A percentile compares a stretch with the other conserved stretches of the same genome.
phyloP scores from a whole-genome alignment of 2,113 vertebrate species.

The Lampris megalopsis region DNA sequence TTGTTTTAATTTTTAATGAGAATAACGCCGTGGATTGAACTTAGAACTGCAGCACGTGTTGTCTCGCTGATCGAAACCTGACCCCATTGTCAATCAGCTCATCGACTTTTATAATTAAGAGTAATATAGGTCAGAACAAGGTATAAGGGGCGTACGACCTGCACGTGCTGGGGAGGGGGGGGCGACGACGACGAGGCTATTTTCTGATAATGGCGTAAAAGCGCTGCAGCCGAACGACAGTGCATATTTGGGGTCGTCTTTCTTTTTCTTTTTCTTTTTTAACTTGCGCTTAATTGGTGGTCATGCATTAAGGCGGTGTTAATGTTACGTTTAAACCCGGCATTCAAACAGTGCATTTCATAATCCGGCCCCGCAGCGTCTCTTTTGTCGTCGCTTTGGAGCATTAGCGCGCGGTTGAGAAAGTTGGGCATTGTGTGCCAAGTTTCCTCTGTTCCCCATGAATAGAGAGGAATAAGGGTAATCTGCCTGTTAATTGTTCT shows the following conservation, averaged over 20 bases:
- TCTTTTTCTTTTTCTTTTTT: background rate
- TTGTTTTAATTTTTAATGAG: background rate
- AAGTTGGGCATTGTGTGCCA: conserved; percentile 81
- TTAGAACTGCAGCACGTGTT: conserved; percentile 14
- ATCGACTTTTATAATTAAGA: conserved; percentile 52
- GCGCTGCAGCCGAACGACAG: background rate
- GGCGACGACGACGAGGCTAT: background rate
- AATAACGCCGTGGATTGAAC: background rate
- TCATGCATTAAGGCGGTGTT: conserved; percentile 18
- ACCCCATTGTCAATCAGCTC: conserved; percentile 42
- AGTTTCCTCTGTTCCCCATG: conserved; percentile 70
- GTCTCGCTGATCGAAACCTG: conserved; percentile 48
- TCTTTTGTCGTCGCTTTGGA: conserved; percentile 79
- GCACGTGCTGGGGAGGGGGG: background rate
- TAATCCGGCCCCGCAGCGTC: conserved; percentile 62
- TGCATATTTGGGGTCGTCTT: background rate
- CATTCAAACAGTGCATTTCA: conserved; percentile 39
- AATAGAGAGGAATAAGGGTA: conserved; percentile 81
- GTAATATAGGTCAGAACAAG: conserved; percentile 26
- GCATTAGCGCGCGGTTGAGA: conserved; percentile 77
- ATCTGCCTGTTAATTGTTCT: conserved; percentile 91
- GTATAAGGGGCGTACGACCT: background rate
- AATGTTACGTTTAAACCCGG: conserved; percentile 38
- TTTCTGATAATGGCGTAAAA: conserved; percentile 8
- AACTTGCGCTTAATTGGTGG: conserved; percentile 2